These are phyloP conservation scores for Squalus acanthias DNA, from an alignment of 2,797 vertebrate species.

Conservation along the genomic window DNA sequence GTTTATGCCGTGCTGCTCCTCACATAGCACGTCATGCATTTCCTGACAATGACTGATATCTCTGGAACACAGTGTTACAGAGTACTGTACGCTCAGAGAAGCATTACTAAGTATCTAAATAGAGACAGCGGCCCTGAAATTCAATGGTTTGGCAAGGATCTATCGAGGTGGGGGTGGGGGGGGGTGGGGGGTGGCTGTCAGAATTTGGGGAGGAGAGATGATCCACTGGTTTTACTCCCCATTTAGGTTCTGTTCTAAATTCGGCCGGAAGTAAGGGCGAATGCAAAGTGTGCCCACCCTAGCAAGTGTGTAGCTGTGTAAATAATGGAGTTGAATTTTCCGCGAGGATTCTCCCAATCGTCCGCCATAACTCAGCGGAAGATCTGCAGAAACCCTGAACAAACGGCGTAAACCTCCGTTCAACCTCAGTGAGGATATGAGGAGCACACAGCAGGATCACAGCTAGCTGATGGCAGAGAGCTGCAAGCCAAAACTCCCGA, in stretches of 20 bases:
- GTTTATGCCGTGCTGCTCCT: not conserved
- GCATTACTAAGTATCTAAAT: not conserved
- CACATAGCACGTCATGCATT: not conserved
- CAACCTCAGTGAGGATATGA: not conserved
- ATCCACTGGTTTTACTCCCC: not conserved
- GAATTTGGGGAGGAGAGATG: not conserved
- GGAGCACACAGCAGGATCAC: not conserved
- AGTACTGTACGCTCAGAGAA: not conserved
- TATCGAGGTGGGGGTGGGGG: not conserved
- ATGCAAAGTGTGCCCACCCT: not conserved
- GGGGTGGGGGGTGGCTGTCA: not conserved
- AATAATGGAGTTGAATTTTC: not conserved
- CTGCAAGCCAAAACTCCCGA: not conserved
- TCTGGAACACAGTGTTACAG: not conserved
- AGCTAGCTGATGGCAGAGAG: not conserved
- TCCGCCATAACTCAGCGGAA: not conserved
- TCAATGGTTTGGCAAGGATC: not conserved
- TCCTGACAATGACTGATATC: constrained; percentile 22
- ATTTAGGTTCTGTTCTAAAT: not conserved
- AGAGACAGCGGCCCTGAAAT: not conserved
- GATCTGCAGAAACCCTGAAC: not conserved
- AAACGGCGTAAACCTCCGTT: not conserved
- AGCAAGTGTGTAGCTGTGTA: not conserved
- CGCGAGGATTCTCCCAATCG: not conserved
- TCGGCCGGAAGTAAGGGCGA: not conserved